A percentile compares a stretch with the other conserved stretches of the same genome.
phyloP scores from a whole-genome alignment of 2,113 vertebrate genomes.

The Eidolon helvum region DNA sequence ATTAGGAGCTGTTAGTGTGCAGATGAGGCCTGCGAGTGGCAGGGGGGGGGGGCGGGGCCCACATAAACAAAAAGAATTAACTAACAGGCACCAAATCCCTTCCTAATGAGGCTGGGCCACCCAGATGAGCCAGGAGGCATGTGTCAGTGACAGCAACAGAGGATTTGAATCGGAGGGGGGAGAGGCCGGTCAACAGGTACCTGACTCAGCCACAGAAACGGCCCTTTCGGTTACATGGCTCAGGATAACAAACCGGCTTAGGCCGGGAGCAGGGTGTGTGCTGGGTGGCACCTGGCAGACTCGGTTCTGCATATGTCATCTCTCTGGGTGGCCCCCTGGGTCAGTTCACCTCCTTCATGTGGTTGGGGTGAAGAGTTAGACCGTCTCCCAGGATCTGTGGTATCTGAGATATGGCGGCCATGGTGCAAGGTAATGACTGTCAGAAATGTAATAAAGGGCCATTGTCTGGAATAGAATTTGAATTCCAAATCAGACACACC shows the following conservation, averaged over 20 bases:
- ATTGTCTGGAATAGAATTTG: conserved; percentile 20
- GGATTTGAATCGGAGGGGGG: conserved; percentile 64
- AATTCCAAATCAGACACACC: conserved; percentile 56
- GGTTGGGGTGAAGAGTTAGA: neutral
- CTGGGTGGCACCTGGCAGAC: rapidly evolving
- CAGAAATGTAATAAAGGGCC: neutral
- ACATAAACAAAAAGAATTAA: too few species aligned
- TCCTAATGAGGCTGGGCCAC: conserved; percentile 88
- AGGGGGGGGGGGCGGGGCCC: conserved; percentile 84
- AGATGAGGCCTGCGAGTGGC: conserved; percentile 85
- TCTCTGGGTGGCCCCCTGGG: neutral
- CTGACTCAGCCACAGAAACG: neutral
- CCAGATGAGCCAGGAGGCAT: conserved; percentile 80
- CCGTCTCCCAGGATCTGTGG: rapidly evolving
- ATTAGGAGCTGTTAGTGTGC: conserved; percentile 84
- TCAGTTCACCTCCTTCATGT: neutral
- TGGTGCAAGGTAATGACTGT: neutral
- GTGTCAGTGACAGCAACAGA: conserved; percentile 75
- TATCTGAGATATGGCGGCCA: neutral
- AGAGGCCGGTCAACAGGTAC: conserved; percentile 81
- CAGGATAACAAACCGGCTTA: neutral
- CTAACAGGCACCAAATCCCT: conserved; percentile 83
- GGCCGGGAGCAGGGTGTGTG: neutral
- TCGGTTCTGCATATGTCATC: neutral
- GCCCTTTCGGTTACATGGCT: neutral